Evolutionary conservation across 2,888 invertebrate species (phyloP), one percentile per base, ranked within the genome.

Genomic region (Arctia plantaginis): DNA sequence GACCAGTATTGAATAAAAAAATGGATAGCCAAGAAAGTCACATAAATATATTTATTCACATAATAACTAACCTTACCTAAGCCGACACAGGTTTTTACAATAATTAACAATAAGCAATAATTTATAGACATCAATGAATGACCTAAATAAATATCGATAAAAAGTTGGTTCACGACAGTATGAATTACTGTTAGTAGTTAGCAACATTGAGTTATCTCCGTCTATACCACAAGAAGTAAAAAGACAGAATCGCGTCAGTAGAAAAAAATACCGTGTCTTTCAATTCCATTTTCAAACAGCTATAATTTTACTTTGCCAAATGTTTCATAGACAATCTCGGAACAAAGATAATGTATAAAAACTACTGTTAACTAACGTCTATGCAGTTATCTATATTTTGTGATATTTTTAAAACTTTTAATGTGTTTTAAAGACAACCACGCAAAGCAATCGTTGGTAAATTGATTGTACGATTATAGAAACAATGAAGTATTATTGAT

Each of bases 381-480:
- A 74, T 77, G 79, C 75, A 72, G 76, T 81, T 81, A 80, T 84
- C 78, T n/a, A n/a, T n/a, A n/a, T n/a, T n/a, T n/a, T 23, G 20
- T 23, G 80, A 75, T 80, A 80, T 80, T 84, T 83, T 85, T 84
- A 83, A 74, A 78, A 80, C 77, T n/a, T 79, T 79, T 78, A 77
- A 77, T 81, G 79, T n/a, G 77, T 81, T 81, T 74, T 77, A 81
- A 78, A 76, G 77, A 79, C 74, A 77, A 70, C 73, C 78, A 81
- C 69, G 82, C 79, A 44, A 82, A 78, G 75, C 67, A 77, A 80
- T 80, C 79, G 83, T 84, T 51, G 74, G 84, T 87, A 90, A 90
- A 90, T 89, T 88, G 90, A 82, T 73, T 70, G 80, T 90, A 89
- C 90, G 83, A 88, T 89, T 88, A 80, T 85, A 82, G 74, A 82